Conservation (phyloP, 2,113 vertebrate genomes). For the Noctilio leporinus region DNA sequence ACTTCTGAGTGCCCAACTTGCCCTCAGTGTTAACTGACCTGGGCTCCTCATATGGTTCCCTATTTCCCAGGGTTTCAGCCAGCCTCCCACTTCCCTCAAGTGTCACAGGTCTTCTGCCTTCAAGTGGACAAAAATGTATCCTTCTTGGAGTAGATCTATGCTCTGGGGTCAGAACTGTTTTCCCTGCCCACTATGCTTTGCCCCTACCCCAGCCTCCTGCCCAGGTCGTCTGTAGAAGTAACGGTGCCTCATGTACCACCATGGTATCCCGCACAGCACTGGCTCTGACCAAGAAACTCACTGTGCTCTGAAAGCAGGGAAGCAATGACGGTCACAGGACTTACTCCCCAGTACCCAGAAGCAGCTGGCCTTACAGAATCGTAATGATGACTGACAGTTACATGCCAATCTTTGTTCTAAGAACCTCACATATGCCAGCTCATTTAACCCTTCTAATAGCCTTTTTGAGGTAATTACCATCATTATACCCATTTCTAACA, state of each 20-base stretch:
- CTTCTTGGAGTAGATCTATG: background rate
- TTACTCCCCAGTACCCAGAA: background rate
- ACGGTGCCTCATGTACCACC: rapidly evolving
- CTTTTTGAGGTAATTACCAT: background rate
- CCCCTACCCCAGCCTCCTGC: background rate
- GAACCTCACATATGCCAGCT: background rate
- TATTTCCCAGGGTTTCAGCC: background rate
- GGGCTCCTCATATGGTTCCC: background rate
- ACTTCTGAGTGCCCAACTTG: background rate
- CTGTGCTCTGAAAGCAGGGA: background rate
- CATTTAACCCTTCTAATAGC: background rate
- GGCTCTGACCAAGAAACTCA: background rate
- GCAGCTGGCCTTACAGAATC: background rate
- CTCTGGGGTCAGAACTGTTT: background rate
- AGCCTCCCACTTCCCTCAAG: rapidly evolving
- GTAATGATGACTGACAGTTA: background rate
- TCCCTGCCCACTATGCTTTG: background rate
- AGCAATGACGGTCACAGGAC: background rate
- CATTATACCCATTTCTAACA: background rate
- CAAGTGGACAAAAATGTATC: background rate
- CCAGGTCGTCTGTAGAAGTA: background rate
- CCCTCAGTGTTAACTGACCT: background rate
- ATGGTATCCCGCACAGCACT: no score
- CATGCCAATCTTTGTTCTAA: background rate
- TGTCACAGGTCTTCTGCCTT: background rate